Evolutionary conservation across 2,888 invertebrate genomes (phyloP), one percentile per base, ranked within the genome.

Genomic region (Lottia gigantea): DNA sequence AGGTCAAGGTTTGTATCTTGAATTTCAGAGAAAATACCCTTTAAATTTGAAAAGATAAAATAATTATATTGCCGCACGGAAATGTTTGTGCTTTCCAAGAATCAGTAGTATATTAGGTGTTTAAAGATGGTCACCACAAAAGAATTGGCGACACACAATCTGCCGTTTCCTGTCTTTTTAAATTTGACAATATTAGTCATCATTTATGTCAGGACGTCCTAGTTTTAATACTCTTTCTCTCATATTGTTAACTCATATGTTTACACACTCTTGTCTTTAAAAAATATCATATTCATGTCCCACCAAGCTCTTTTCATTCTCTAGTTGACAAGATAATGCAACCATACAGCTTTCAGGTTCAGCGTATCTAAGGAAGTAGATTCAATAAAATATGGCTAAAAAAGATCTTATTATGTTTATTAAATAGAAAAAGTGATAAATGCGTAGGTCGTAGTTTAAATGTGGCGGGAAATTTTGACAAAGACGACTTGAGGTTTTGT

Each of bases 151-250:
- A 40, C 2, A 40, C 23, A 55, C 23, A 55, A 55, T 55, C 19
- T 55, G 19, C 23, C 55, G 15, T 55, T 55, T 55, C 55, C 55
- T 55, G 55, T 14, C 55, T 55, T 55, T 55, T 55, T 12, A 55
- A 23, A 55, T 55, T 55, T 55, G 12, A 55, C 55, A 55, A 55
- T 55, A 55, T 55, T 55, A 55, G 55, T 55, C 55, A 55, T 55
- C 55, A 23, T 55, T 55, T 23, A 55, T 55, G 55, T 55, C 55
- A 55, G 23, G 55, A 23, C 55, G 55, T 55, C 55, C 55, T 23
- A 55, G 55, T 55, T 55, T 55, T 23, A 55, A 23, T 55, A 23
- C 19, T 14, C 19, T 49, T 6, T 31, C n/a, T 40, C 40, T 40
- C 19, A 11, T 55, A 55, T 55, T 55, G 55, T 55, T 23, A 55